Conservation (phyloP, 2,113 vertebrate species). For the Geococcyx californianus region DNA sequence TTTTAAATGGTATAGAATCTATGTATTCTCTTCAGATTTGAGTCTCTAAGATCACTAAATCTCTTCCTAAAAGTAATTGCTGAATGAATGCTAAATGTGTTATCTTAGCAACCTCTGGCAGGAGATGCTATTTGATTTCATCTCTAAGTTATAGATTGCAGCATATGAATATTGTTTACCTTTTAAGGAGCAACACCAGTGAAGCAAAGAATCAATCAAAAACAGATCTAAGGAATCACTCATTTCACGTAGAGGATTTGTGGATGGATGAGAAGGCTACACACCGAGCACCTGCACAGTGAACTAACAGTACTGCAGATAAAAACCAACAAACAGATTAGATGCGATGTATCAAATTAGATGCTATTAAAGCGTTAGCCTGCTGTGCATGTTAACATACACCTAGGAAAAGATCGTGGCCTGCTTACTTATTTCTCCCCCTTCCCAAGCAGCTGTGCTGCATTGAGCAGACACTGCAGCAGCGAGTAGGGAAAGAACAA, state of each 20-base stretch:
- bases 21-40: background rate
- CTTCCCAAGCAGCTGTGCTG: background rate
- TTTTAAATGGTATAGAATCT: background rate
- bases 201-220: conserved; percentile 61
- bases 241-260: conserved; percentile 52
- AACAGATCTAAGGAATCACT: conserved; percentile 52
- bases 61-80: conserved; percentile 6
- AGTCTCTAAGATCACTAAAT: conserved; percentile 11
- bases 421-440: background rate
- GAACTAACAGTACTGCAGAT: conserved; percentile 54
- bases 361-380: background rate
- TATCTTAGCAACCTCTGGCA: conserved; percentile 34
- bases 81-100: conserved; percentile 17
- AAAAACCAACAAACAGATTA: conserved; percentile 59
- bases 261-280: conserved; percentile 55
- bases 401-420: background rate
- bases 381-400: background rate
- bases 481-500: background rate
- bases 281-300: conserved; percentile 47
- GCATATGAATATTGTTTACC: conserved; percentile 53
- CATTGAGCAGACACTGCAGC: background rate
- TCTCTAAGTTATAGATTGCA: conserved; percentile 40
- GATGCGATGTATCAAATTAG: conserved; percentile 34
- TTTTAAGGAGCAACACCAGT: conserved; percentile 61
- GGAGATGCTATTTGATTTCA: conserved; percentile 38